A percentile compares a stretch with the other conserved stretches of the same genome.
Evolutionary conservation across 2,797 vertebrate genomes (phyloP).

Genomic region (Heliangelus exortis): DNA sequence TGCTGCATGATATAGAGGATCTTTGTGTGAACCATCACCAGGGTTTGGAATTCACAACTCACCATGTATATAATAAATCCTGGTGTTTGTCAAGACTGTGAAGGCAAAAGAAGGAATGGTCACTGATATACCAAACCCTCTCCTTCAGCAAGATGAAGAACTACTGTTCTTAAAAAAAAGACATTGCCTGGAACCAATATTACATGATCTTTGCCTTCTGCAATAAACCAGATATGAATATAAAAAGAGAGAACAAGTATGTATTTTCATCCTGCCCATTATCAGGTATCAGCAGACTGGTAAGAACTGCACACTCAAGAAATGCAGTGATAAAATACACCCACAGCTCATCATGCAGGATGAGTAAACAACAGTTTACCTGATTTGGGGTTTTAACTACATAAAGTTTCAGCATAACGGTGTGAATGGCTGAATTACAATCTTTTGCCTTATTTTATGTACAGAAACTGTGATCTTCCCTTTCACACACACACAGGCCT

Average conservation of each 20-base stretch:
- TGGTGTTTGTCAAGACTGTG: not conserved
- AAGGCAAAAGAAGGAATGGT: not conserved
- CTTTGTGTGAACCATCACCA: not conserved
- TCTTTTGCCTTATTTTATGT: not conserved
- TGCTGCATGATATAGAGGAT: rapidly evolving
- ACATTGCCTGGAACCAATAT: not conserved
- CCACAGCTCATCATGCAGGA: not conserved
- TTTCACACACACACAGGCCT: not conserved
- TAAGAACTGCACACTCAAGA: not conserved
- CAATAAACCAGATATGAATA: not conserved
- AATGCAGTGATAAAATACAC: not conserved
- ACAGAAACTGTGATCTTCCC: not conserved
- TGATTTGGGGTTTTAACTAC: not conserved
- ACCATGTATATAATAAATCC: not conserved
- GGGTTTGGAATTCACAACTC: not conserved
- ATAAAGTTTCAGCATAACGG: not conserved
- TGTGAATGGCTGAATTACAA: not conserved
- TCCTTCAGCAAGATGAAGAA: not conserved
- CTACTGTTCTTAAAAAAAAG: not conserved
- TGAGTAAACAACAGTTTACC: not conserved
- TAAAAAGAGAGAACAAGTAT: not conserved
- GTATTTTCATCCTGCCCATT: not conserved
- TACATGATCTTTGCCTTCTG: not conserved
- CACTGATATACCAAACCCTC: not conserved
- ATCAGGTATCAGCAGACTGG: not conserved